These are phyloP conservation scores for Zootermopsis nevadensis DNA, from an alignment of 2,888 invertebrate species.

Conservation along the genomic window DNA sequence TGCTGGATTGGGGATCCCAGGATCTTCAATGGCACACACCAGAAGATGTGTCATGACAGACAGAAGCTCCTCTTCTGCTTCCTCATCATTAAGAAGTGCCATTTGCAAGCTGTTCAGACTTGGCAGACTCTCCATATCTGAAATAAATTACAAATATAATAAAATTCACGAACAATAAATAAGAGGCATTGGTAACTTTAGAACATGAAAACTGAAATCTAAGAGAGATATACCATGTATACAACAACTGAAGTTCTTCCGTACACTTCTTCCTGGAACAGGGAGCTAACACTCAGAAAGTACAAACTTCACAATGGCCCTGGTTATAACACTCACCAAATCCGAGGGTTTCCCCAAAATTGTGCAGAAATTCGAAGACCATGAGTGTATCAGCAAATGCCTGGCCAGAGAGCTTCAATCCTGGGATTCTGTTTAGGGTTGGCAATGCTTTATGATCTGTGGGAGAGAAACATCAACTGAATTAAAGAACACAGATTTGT, in stretches of 20 bases:
- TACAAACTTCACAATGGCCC: too few species aligned
- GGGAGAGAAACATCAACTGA: slow-evolving; percentile 19
- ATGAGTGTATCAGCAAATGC: slow-evolving; percentile 93
- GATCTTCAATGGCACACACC: slow-evolving; percentile 94
- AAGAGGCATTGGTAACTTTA: too few species aligned
- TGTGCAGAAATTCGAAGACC: slow-evolving; percentile 96
- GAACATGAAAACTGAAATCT: too few species aligned
- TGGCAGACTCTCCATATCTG: slow-evolving; percentile 86
- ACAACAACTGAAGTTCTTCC: too few species aligned
- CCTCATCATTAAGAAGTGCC: slow-evolving; percentile 84
- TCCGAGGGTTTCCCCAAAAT: slow-evolving; percentile 94
- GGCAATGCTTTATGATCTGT: slow-evolving; percentile 78
- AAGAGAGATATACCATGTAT: too few species aligned
- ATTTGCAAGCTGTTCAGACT: slow-evolving; percentile 87
- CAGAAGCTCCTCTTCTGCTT: slow-evolving; percentile 85
- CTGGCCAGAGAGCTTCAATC: slow-evolving; percentile 83
- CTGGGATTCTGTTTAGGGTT: slow-evolving; percentile 79
- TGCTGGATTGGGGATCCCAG: slow-evolving; percentile 89
- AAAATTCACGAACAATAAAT: too few species aligned
- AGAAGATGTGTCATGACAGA: slow-evolving; percentile 90
- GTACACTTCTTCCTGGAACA: too few species aligned
- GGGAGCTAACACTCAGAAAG: too few species aligned
- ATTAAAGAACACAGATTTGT: too few species aligned
- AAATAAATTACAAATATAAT: neutral
- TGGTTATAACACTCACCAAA: slow-evolving; percentile 83